Evolutionary conservation across 2,113 vertebrate genomes (phyloP).

Genomic region (Phalacrocorax brasilianus): DNA sequence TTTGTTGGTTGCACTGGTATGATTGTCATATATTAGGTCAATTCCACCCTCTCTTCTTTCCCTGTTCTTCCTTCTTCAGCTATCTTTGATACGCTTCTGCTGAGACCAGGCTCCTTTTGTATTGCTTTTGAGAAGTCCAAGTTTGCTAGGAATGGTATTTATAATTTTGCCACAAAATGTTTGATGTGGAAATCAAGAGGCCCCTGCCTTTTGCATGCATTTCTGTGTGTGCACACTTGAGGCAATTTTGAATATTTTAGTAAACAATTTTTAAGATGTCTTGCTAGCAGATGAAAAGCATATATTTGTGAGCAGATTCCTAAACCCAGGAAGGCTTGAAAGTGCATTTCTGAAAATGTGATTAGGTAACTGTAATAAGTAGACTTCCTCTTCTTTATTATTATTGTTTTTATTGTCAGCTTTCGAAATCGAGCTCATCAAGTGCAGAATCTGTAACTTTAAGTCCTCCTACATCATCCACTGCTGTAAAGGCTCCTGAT

Average conservation of each 20-base stretch:
- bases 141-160: neutral
- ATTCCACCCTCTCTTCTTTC: neutral
- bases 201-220: neutral
- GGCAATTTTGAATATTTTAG: neutral
- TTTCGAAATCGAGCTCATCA: conserved; percentile 65
- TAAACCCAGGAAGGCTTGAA: neutral
- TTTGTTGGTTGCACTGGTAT: neutral
- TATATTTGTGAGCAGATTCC: neutral
- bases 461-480: conserved; percentile 40
- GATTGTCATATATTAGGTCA: neutral
- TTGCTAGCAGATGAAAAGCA: neutral
- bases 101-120: neutral
- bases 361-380: neutral
- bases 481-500: conserved; percentile 75
- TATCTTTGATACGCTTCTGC: neutral
- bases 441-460: conserved; percentile 60
- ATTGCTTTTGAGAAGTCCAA: neutral
- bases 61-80: neutral
- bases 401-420: conserved; percentile 38
- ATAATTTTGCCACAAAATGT: neutral
- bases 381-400: too few relatives aligned
- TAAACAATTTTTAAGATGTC: neutral
- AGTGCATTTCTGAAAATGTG: neutral
- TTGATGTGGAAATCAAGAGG: neutral
- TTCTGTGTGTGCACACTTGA: neutral